Evolutionary conservation across 2,113 vertebrate species (phyloP), one percentile per base, ranked within the genome.

Genomic region (Zapus hudsonius): DNA sequence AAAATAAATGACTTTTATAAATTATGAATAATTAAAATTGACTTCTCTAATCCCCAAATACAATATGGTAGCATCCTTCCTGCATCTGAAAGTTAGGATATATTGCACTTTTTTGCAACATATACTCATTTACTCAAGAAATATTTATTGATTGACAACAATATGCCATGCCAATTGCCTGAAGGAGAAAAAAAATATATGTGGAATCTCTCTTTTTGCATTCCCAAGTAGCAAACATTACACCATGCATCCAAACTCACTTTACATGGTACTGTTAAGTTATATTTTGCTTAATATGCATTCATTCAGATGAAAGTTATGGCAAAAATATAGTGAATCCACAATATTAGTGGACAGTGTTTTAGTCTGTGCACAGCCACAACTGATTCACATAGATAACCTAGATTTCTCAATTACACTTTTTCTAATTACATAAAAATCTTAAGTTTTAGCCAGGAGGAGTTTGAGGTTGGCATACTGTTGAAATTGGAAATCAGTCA

Each of bases 21-120:
- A 85, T 80, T 90, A 20, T 72, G 87, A 92, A 74, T 40, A 67
- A 87, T 33, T 57, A 11, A 66, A 15, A 31, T n/a, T 85, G 67
- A 55, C 2, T 52, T 7, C 61, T 22, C 36, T 40, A 13, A 73
- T 2, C 22, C 10, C 59, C 59, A 61, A 23, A 25, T 5, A 61
- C 59, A 25, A 61, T 61, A 52, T 52, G 52, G 52, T 52, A 15
- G 12, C 33, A 3, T 44, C 61, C 17, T 13, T 5, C 72, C 8
- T 72, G 64, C 1, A 78, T 22, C 6, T 73, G 2, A 44, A 86
- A 87, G 63, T 27, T 69, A 69, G 6, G 10, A n/a, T 38, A 90
- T 42, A 6, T 31, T 16, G 40, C 22, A 47, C 2, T 83, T 57
- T 72, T n/a, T 59, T 44, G 2, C 29, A 57, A 25, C 27, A 38